These are phyloP conservation scores for Tamias sibiricus DNA, from an alignment of 2,113 vertebrate genomes.

Conservation along the genomic window DNA sequence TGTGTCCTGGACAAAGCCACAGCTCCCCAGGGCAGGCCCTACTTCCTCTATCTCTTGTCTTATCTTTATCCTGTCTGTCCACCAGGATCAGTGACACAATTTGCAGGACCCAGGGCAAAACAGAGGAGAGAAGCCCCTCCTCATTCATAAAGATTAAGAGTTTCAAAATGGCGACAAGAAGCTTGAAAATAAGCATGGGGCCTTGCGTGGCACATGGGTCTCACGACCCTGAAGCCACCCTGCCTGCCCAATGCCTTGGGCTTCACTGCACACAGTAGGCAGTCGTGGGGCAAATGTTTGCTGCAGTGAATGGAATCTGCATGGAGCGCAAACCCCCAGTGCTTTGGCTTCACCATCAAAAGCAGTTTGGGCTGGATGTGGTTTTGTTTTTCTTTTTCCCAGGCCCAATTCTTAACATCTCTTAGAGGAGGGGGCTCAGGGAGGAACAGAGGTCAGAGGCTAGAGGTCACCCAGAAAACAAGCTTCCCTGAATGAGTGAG, in stretches of 20 bases:
- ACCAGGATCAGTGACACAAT: background rate
- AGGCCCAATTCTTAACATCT: background rate
- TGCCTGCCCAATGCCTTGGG: background rate
- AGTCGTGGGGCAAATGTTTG: background rate
- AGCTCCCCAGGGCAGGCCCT: background rate
- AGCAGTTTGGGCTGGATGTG: background rate
- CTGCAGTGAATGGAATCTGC: background rate
- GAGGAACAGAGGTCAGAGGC: conserved; percentile 7
- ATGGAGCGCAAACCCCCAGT: fast-evolving
- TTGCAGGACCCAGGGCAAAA: background rate
- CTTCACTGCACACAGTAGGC: background rate
- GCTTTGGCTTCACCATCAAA: background rate
- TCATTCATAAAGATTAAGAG: background rate
- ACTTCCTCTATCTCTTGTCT: background rate
- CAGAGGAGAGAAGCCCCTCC: background rate
- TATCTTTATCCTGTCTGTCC: background rate
- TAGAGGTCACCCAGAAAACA: conserved; percentile 65
- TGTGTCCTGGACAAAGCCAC: background rate
- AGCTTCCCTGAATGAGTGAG: conserved; percentile 19
- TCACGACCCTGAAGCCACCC: background rate
- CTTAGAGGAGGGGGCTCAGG: conserved; percentile 13
- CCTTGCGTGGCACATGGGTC: background rate
- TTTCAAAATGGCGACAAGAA: background rate
- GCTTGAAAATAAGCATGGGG: background rate
- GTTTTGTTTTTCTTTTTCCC: conserved; percentile 55